Evolutionary conservation across 2,888 invertebrate genomes (phyloP).

Genomic region (Aradus depressus): DNA sequence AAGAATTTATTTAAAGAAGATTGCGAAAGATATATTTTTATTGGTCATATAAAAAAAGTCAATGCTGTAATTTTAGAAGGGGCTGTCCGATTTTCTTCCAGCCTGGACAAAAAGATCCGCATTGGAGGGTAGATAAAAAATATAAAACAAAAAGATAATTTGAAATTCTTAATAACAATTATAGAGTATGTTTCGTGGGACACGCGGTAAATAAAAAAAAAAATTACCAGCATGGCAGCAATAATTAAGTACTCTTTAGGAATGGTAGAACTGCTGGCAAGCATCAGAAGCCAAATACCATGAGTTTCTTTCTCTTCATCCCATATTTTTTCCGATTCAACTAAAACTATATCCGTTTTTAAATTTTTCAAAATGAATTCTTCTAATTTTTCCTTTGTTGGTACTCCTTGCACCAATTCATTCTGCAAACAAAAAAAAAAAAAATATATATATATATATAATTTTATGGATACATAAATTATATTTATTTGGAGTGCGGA

Average conservation of each 20-base stretch:
- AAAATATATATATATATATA: neutral
- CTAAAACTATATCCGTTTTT: conserved; percentile 36
- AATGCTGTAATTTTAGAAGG: no score
- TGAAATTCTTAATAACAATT: no score
- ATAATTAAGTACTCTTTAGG: conserved; percentile 49
- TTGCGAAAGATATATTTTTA: no score
- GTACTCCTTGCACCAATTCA: conserved; percentile 22
- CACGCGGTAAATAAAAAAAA: neutral
- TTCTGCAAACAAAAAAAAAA: conserved; percentile 19
- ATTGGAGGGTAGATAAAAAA: neutral
- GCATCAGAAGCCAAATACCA: conserved; percentile 46
- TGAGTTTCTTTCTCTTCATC: conserved; percentile 29
- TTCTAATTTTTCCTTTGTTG: conserved; percentile 42
- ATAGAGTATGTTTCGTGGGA: neutral
- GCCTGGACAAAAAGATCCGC: no score
- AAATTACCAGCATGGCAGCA: conserved; percentile 59
- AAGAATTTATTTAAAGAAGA: no score
- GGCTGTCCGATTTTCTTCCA: no score
- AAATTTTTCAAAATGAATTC: conserved; percentile 52
- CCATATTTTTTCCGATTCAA: conserved; percentile 39
- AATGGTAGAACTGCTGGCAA: conserved; percentile 43
- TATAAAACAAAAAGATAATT: neutral
- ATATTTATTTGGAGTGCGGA: no score
- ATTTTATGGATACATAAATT: conserved; percentile 2
- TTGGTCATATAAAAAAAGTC: no score